phyloP scores from a whole-genome alignment of 2,888 invertebrate species.

The Ametastegia equiseti region DNA sequence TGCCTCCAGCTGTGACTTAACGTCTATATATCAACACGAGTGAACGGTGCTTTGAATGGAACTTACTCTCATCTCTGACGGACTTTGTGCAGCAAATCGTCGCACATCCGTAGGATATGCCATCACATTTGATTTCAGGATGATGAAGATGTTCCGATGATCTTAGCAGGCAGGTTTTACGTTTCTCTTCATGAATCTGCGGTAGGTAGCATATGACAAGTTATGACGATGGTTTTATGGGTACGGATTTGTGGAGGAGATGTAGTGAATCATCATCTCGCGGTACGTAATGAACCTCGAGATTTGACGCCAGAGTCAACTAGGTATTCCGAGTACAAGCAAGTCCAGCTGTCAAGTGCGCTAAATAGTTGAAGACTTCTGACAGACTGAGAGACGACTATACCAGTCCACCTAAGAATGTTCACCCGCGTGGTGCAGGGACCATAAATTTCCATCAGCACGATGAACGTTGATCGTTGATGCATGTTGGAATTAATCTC shows the following conservation, averaged over 20 bases:
- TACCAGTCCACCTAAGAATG: conserved; percentile 50
- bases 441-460: conserved; percentile 64
- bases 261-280: conserved; percentile 16
- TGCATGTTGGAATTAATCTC: conserved; percentile 62
- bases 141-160: no score
- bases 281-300: background rate
- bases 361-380: conserved; percentile 31
- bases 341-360: conserved; percentile 23
- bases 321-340: conserved; percentile 16
- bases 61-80: background rate
- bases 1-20: background rate
- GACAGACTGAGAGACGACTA: conserved; percentile 1
- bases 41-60: background rate
- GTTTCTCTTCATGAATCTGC: no score
- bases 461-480: conserved; percentile 56
- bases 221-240: no score
- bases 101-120: no score
- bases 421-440: conserved; percentile 51
- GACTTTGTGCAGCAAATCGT: background rate
- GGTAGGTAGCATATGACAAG: no score
- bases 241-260: conserved; percentile 8
- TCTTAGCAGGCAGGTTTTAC: no score
- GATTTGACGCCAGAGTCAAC: conserved; percentile 22
- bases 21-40: background rate
- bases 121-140: no score